Evolutionary conservation across 2,888 invertebrate species (phyloP).

Genomic region (Iphiclides podalirius): DNA sequence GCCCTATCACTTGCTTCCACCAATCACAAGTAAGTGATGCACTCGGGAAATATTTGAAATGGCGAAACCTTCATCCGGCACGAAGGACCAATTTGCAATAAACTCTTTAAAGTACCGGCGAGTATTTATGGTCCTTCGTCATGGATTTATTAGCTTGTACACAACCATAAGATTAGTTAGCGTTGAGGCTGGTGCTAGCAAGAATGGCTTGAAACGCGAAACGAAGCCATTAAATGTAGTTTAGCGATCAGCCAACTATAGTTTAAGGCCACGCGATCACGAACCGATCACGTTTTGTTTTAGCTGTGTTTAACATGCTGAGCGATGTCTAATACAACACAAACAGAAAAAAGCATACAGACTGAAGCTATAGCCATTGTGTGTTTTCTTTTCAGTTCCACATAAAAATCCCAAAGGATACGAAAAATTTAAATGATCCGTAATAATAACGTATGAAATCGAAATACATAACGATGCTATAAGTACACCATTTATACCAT

Average conservation of each 20-base stretch:
- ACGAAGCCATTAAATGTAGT: conserved; percentile 50
- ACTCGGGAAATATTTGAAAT: conserved; percentile 42
- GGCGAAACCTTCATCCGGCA: conserved; percentile 32
- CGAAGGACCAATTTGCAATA: conserved; percentile 31
- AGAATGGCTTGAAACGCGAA: conserved; percentile 63
- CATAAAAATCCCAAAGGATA: too few relatives aligned
- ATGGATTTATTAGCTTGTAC: conserved; percentile 35
- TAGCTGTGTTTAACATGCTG: conserved; percentile 4
- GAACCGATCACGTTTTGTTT: conserved; percentile 3
- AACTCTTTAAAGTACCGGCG: not conserved
- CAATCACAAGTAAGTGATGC: conserved; percentile 85
- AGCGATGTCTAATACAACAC: too few relatives aligned
- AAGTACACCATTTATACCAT: too few relatives aligned
- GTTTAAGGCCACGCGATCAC: conserved; percentile 12
- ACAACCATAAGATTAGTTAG: conserved; percentile 43
- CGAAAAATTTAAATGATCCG: too few relatives aligned
- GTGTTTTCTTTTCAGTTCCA: too few relatives aligned
- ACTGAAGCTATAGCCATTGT: too few relatives aligned
- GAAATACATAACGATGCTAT: too few relatives aligned
- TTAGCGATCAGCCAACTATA: conserved; percentile 44
- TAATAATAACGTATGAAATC: too few relatives aligned
- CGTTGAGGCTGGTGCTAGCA: conserved; percentile 59
- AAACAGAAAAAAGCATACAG: too few relatives aligned
- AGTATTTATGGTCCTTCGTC: conserved; percentile 43
- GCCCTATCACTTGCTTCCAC: conserved; percentile 93